Conservation (phyloP, 1,140 invertebrate genomes). For the Lordiphosa clarofinis region DNA sequence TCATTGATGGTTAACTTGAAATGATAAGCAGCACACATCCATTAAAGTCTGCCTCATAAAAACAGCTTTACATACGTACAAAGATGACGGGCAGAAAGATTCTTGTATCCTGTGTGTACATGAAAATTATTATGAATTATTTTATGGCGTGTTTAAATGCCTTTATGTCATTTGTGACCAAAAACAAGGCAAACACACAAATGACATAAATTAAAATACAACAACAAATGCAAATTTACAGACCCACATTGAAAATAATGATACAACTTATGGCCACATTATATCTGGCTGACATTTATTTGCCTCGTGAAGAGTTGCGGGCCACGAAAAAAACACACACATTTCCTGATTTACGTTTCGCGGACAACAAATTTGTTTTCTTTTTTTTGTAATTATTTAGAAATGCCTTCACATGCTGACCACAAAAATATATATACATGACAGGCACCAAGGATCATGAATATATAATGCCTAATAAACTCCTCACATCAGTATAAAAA, state of each 20-base stretch:
- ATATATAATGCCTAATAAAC: slow-evolving; percentile 43
- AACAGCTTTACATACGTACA: slow-evolving; percentile 8
- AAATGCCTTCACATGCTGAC: slow-evolving; percentile 18
- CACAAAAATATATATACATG: neutral
- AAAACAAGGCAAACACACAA: slow-evolving; percentile 53
- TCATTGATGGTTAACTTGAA: slow-evolving; percentile 37
- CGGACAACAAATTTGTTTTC: slow-evolving; percentile 16
- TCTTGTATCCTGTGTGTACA: slow-evolving; percentile 36
- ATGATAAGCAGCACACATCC: slow-evolving; percentile 53
- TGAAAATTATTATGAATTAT: slow-evolving; percentile 64
- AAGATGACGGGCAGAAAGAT: slow-evolving; percentile 6
- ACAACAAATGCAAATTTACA: slow-evolving; percentile 29
- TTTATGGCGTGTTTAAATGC: slow-evolving; percentile 70
- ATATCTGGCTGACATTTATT: slow-evolving; percentile 55
- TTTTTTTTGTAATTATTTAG: slow-evolving; percentile 40
- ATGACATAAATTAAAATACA: slow-evolving; percentile 48
- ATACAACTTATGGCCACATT: slow-evolving; percentile 55
- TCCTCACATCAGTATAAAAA: slow-evolving; percentile 13
- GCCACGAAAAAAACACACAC: slow-evolving; percentile 3
- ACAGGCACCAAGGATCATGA: slow-evolving; percentile 31
- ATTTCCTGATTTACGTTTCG: slow-evolving; percentile 43
- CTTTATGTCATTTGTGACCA: slow-evolving; percentile 56
- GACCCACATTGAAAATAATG: slow-evolving; percentile 42
- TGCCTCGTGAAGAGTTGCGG: slow-evolving; percentile 20
- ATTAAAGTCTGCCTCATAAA: slow-evolving; percentile 47